A percentile compares a stretch with the other conserved stretches of the same genome.
Evolutionary conservation across 2,113 vertebrate genomes (phyloP).

Genomic region (Xiphias gladius): DNA sequence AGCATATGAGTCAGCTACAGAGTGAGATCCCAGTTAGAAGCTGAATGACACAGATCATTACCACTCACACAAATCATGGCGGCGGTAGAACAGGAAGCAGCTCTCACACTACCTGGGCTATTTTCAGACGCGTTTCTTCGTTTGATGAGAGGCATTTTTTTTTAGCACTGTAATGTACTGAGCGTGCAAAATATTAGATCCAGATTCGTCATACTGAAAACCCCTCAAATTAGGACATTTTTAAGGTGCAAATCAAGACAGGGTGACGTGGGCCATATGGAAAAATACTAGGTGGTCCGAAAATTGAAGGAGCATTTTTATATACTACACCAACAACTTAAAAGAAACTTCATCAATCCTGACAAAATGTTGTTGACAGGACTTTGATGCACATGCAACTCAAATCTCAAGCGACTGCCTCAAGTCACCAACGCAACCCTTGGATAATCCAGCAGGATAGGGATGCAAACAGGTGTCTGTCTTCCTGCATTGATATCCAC

Average conservation of each 20-base stretch:
- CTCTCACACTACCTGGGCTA: slow-evolving; percentile 56
- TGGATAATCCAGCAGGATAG: slow-evolving; percentile 57
- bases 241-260: slow-evolving; percentile 10
- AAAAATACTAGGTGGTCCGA: background rate
- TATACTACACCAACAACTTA: slow-evolving; percentile 2
- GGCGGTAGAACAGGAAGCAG: slow-evolving; percentile 42
- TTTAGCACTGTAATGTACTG: slow-evolving; percentile 6
- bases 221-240: background rate
- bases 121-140: slow-evolving; percentile 30
- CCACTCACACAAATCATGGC: slow-evolving; percentile 66
- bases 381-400: slow-evolving; percentile 50
- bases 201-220: background rate
- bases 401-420: slow-evolving; percentile 26
- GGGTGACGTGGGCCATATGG: background rate
- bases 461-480: slow-evolving; percentile 27
- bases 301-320: background rate
- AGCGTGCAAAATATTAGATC: slow-evolving; percentile 27
- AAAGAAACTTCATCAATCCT: slow-evolving; percentile 5
- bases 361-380: slow-evolving; percentile 32
- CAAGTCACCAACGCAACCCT: slow-evolving; percentile 53
- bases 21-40: slow-evolving; percentile 72
- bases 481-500: slow-evolving; percentile 43
- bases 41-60: slow-evolving; percentile 79
- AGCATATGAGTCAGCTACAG: slow-evolving; percentile 74
- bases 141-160: slow-evolving; percentile 20